These are phyloP conservation scores for Gymnodraco acuticeps DNA, from an alignment of 2,797 vertebrate species.

Conservation along the genomic window DNA sequence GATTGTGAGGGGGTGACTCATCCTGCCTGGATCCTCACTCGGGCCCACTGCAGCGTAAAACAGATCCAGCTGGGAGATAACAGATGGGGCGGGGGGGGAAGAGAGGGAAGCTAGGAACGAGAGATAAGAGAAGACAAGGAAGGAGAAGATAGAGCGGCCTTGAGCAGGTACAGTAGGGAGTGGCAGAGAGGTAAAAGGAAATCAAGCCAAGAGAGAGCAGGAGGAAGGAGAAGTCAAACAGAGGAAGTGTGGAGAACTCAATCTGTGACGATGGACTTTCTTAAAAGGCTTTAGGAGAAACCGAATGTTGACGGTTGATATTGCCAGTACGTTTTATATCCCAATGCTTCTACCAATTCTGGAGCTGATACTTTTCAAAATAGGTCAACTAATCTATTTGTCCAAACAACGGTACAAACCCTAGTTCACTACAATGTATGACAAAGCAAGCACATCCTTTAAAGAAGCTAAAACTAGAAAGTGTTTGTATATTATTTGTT, in stretches of 20 bases:
- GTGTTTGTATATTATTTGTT: not conserved
- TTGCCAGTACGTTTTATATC: not conserved
- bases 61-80: conserved; percentile 79
- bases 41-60: conserved; percentile 73
- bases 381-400: not conserved
- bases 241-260: conserved; percentile 14
- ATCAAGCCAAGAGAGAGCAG: conserved; percentile 29
- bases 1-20: conserved; percentile 81
- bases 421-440: not conserved
- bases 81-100: conserved; percentile 62
- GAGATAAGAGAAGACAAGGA: conserved; percentile 30
- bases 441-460: not conserved
- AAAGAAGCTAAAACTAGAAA: not conserved
- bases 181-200: conserved; percentile 17
- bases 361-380: no score
- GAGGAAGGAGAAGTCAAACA: conserved; percentile 19
- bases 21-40: conserved; percentile 64
- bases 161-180: conserved; percentile 37
- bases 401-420: not conserved
- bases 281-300: conserved; percentile 1
- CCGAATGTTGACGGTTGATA: conserved; percentile 14
- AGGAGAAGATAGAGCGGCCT: conserved; percentile 21
- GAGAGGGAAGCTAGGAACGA: conserved; percentile 39
- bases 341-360: not conserved
- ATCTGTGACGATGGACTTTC: conserved; percentile 33